Evolutionary conservation across 2,113 vertebrate species (phyloP).

Genomic region (Poeciliopsis prolifica): DNA sequence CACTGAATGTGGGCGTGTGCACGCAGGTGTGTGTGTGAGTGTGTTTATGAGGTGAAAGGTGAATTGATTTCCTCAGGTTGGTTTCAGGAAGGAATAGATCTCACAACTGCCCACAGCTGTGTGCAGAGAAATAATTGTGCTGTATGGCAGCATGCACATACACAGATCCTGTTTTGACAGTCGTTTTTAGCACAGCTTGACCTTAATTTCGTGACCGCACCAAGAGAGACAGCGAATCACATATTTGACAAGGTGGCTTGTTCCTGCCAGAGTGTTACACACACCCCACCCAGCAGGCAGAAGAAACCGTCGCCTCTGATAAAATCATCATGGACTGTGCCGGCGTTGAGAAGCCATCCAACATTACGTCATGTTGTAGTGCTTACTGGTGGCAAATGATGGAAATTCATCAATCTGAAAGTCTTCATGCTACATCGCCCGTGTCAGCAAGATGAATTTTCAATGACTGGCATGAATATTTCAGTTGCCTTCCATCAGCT

Average conservation of each 20-base stretch:
- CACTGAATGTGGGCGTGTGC: conserved; percentile 16
- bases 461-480: conserved; percentile 5
- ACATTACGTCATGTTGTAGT: conserved; percentile 41
- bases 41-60: conserved; percentile 51
- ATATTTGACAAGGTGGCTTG: conserved; percentile 49
- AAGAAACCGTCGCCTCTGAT: conserved; percentile 44
- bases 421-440: conserved; percentile 43
- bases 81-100: conserved; percentile 51
- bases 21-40: not conserved
- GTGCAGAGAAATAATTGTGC: conserved; percentile 57
- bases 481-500: conserved; percentile 19
- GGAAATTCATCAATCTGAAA: conserved; percentile 50
- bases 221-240: conserved; percentile 35
- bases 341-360: conserved; percentile 21
- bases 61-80: conserved; percentile 64
- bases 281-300: conserved; percentile 21
- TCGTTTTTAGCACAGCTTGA: conserved; percentile 66
- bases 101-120: conserved; percentile 47
- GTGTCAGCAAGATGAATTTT: conserved; percentile 13
- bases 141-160: conserved; percentile 28
- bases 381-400: conserved; percentile 39
- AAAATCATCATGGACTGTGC: conserved; percentile 29
- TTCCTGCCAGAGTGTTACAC: conserved; percentile 37
- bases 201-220: conserved; percentile 66
- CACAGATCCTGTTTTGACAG: conserved; percentile 64